Conservation (phyloP, 2,797 vertebrate genomes). For the Sphenopsis melanotis region DNA sequence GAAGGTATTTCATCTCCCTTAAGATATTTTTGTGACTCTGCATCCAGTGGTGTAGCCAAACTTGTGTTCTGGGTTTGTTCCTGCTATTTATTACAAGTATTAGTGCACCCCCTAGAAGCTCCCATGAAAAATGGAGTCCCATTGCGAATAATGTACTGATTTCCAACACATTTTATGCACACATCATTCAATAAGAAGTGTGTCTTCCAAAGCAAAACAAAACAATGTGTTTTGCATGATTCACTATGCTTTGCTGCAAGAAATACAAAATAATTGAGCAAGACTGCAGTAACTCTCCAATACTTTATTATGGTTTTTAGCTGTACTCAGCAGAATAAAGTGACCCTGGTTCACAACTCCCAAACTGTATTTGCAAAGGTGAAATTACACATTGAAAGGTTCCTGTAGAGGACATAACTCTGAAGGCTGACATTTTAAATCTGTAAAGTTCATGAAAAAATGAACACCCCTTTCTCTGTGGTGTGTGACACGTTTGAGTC, state of each 20-base stretch:
- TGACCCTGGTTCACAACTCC: background rate
- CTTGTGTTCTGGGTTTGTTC: background rate
- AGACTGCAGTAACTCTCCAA: background rate
- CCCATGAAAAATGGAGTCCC: background rate
- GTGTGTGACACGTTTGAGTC: background rate
- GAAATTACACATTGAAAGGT: background rate
- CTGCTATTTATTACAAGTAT: constrained; percentile 9
- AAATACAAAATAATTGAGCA: constrained; percentile 15
- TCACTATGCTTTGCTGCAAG: background rate
- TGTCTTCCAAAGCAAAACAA: constrained; percentile 26
- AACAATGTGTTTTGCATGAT: constrained; percentile 27
- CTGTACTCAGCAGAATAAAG: constrained; percentile 24
- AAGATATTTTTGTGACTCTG: background rate
- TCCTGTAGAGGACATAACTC: background rate
- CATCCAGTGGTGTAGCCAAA: background rate
- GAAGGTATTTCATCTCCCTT: background rate
- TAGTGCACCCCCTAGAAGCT: background rate
- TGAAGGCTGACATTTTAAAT: background rate
- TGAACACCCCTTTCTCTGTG: background rate
- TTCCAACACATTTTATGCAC: constrained; percentile 44
- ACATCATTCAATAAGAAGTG: background rate
- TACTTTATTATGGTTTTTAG: background rate
- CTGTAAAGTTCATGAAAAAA: background rate
- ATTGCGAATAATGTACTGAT: background rate
- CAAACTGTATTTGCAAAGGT: background rate